phyloP scores from a whole-genome alignment of 2,113 vertebrate species.

The Ailurus styani region DNA sequence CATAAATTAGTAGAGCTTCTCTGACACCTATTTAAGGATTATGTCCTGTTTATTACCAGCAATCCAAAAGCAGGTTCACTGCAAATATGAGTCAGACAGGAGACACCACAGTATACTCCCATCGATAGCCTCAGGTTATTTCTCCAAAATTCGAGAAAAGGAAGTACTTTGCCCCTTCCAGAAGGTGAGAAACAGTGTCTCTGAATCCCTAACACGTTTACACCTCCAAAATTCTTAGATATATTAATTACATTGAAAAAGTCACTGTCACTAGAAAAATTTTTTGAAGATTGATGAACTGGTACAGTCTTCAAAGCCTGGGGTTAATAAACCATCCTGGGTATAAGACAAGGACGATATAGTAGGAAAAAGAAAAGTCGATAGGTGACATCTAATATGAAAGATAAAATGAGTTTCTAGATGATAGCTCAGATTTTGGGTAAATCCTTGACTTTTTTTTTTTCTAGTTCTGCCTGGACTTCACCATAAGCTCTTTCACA shows the following conservation, averaged over 20 bases:
- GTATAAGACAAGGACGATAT: background rate
- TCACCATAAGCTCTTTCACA: background rate
- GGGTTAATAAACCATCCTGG: background rate
- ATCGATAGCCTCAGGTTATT: background rate
- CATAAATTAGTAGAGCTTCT: slow-evolving; percentile 4
- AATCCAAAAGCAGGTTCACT: background rate
- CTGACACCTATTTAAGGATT: background rate
- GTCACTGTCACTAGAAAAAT: background rate
- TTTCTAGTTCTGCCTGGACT: background rate
- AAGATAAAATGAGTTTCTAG: background rate
- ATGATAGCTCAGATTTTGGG: background rate
- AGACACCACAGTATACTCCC: background rate
- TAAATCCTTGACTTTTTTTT: background rate
- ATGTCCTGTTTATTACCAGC: background rate
- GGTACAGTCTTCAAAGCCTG: background rate
- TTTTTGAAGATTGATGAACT: background rate
- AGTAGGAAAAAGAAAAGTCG: background rate
- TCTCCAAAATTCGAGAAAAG: background rate
- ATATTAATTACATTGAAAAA: background rate
- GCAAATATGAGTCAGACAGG: background rate
- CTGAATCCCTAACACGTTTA: background rate
- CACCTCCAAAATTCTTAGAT: background rate
- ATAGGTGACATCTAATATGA: background rate
- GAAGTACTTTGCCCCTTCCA: background rate
- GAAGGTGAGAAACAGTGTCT: background rate